These are phyloP conservation scores for Rhea americana DNA, from an alignment of 2,113 vertebrate species.

Conservation along the genomic window DNA sequence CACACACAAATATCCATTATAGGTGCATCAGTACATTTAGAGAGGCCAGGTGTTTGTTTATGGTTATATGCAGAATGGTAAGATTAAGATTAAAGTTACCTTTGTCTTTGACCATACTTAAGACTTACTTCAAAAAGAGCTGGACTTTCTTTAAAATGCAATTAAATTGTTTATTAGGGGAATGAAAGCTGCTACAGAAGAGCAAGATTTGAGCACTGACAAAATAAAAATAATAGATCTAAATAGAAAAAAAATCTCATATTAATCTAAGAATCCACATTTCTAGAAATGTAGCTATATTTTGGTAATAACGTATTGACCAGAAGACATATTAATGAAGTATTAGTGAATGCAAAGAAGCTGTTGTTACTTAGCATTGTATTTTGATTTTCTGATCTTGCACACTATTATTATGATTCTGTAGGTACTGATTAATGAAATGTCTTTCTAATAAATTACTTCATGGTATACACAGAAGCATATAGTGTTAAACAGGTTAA, in stretches of 20 bases:
- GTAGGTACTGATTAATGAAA: not conserved
- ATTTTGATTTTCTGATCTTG: conserved; percentile 21
- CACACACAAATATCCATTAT: not conserved
- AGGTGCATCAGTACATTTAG: not conserved
- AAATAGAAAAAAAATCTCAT: not conserved
- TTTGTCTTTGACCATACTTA: not conserved
- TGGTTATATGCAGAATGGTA: not conserved
- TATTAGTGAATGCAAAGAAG: not conserved
- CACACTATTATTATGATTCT: not conserved
- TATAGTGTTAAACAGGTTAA: not conserved
- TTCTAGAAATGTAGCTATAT: not conserved
- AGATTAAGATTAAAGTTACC: not conserved
- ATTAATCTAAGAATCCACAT: not conserved
- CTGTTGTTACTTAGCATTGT: not conserved
- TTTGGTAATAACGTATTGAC: not conserved
- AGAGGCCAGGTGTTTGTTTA: not conserved
- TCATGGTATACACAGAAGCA: not conserved
- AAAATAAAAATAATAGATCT: not conserved
- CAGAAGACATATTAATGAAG: not conserved
- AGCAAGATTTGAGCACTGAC: not conserved
- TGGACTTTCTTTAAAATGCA: not conserved
- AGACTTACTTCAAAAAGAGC: not conserved
- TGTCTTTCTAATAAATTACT: not conserved
- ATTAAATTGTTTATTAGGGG: not conserved
- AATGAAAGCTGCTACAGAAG: not conserved